Conservation (phyloP, 2,888 invertebrate genomes). For the Conops quadrifasciatus region DNA sequence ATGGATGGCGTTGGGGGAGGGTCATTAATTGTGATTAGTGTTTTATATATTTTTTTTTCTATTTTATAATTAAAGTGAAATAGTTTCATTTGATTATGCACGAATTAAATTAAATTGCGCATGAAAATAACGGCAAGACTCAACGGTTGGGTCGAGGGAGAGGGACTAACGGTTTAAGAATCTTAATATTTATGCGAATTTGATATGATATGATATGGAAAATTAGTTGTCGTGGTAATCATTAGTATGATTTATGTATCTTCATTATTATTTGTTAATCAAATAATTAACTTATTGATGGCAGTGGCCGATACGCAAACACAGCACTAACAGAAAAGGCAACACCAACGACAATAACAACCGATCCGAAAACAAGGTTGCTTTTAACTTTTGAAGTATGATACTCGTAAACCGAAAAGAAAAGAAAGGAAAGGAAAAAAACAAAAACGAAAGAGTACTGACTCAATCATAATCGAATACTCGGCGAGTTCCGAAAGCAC, state of each 20-base stretch:
- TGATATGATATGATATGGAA: not conserved
- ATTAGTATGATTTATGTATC: not conserved
- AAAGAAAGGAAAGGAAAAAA: too few relatives aligned
- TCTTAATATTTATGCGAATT: too few relatives aligned
- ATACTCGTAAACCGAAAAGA: not conserved
- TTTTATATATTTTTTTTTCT: too few relatives aligned
- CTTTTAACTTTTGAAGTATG: too few relatives aligned
- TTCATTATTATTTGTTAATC: not conserved
- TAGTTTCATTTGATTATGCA: not conserved
- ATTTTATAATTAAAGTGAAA: constrained; percentile 11
- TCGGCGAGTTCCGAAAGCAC: constrained; percentile 7
- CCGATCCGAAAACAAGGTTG: not conserved
- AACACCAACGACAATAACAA: not conserved
- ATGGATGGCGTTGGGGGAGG: not conserved
- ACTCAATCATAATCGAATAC: constrained; percentile 6
- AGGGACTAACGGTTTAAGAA: too few relatives aligned
- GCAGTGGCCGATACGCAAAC: constrained; percentile 2
- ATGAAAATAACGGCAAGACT: not conserved
- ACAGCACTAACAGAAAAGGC: not conserved
- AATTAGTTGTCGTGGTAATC: constrained; percentile 6
- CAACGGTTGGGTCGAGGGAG: too few relatives aligned
- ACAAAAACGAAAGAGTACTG: not conserved
- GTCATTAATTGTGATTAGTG: not conserved
- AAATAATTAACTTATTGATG: constrained; percentile 24
- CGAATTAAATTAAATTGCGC: not conserved